Base-by-base conservation (phyloP, 1,140 invertebrate genomes). In the Chrysoperla carnea region DNA sequence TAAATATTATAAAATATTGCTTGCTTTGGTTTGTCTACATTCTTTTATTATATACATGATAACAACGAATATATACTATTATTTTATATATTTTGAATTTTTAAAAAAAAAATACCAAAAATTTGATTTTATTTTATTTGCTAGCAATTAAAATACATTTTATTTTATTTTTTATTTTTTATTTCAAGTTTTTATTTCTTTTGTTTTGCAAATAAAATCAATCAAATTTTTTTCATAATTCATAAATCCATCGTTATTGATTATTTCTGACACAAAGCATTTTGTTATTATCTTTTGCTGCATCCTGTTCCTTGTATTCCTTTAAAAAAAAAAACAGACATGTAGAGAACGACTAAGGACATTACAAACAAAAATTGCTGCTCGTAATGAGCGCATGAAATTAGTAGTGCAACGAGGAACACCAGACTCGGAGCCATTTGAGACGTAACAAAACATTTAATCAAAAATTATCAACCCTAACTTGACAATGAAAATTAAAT, bases 381-480 rank as follows among this genome's bases (percentile, higher is more conserved):
- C 83, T 62, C 78, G 83, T 49, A 79, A 78, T 58, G 85, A 91
- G 65, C 78, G 85, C 55, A 82, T 87, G 52, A 90, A 89, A 66
- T 66, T 87, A 44, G 67, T 92, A 53, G 69, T 82, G 58, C 81
- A 88, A 64, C 78, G 83, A 56, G 86, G 84, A 60, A 77, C 72
- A 50, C 84, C 84, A 46, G 84, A 86, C 60, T 68, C 75, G 48
- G 78, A 82, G 49, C 71, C 75, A 46, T 65, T 78, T 47, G 72
- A 74, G 60, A 68, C 69, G 46, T 77, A 73, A 56, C 47, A 50
- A 43, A 11, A 33, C 29, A 6, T n/a, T n/a, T n/a, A n/a, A n/a
- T n/a, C n/a, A n/a, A 23, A 23, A 23, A 23, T 23, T 23, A 2
- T 23, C 17, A 23, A 3, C 17, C 43, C 38, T 43, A 46, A 46